A percentile compares a stretch with the other conserved stretches of the same genome.
These are phyloP conservation scores for Amphipyra tragopoginis DNA, from an alignment of 2,888 invertebrate genomes.

Conservation along the genomic window DNA sequence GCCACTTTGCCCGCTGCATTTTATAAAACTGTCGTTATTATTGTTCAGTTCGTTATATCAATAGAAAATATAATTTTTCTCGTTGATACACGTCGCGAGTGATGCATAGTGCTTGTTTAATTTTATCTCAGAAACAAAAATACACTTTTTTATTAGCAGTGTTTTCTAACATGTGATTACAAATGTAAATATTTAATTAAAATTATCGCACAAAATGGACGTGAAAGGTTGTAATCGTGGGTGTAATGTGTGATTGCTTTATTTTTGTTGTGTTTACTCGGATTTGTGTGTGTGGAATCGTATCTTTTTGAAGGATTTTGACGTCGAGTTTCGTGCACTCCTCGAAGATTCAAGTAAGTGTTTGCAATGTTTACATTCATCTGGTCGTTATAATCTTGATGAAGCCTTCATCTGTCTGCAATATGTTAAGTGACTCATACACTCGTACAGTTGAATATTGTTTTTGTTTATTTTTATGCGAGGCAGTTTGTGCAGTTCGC, in stretches of 20 bases:
- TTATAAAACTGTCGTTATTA: slow-evolving; percentile 38
- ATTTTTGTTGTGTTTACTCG: slow-evolving; percentile 57
- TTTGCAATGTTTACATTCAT: slow-evolving; percentile 48
- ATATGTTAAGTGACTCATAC: slow-evolving; percentile 46
- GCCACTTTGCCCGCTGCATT: slow-evolving; percentile 55
- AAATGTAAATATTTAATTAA: slow-evolving; percentile 82
- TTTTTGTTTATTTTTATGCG: slow-evolving; percentile 58
- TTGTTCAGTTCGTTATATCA: slow-evolving; percentile 38
- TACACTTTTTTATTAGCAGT: slow-evolving; percentile 47
- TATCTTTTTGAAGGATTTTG: slow-evolving; percentile 52
- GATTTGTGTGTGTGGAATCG: slow-evolving; percentile 51
- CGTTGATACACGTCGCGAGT: slow-evolving; percentile 66
- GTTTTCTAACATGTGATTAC: slow-evolving; percentile 80
- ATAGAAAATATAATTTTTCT: slow-evolving; percentile 44
- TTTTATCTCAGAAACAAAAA: slow-evolving; percentile 62
- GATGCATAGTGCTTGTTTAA: slow-evolving; percentile 64
- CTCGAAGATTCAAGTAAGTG: slow-evolving; percentile 55
- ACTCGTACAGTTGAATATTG: slow-evolving; percentile 26
- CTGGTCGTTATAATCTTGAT: slow-evolving; percentile 19
- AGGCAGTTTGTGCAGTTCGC: slow-evolving; percentile 59
- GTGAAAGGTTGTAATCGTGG: slow-evolving; percentile 77
- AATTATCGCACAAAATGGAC: slow-evolving; percentile 81
- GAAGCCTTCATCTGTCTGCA: slow-evolving; percentile 50
- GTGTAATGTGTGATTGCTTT: slow-evolving; percentile 75
- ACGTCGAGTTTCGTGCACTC: slow-evolving; percentile 17